These are phyloP conservation scores for Coregonus suidteri DNA, from an alignment of 2,797 vertebrate species.

Conservation along the genomic window DNA sequence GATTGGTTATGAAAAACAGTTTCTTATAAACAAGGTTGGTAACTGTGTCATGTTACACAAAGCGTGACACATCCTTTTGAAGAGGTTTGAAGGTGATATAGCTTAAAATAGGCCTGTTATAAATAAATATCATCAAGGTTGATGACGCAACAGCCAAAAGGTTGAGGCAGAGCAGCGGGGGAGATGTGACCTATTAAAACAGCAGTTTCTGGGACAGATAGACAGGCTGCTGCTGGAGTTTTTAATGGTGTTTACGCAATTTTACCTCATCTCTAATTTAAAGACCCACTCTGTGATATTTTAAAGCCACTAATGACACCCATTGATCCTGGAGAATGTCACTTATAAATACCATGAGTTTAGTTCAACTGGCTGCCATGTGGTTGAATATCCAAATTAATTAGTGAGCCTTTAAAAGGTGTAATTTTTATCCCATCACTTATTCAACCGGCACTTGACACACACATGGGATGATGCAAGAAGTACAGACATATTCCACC, in stretches of 20 bases:
- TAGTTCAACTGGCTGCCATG: not conserved
- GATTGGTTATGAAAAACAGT: not conserved
- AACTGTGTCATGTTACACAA: not conserved
- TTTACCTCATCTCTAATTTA: slow-evolving; percentile 1
- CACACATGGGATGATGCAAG: not conserved
- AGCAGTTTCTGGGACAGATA: not conserved
- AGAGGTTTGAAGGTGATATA: not conserved
- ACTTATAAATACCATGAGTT: not conserved
- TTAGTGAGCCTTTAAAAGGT: not conserved
- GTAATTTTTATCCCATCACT: not conserved
- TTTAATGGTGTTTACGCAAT: not conserved
- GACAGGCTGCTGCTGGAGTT: not conserved
- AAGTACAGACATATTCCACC: no score
- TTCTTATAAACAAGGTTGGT: not conserved
- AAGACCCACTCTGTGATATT: not conserved
- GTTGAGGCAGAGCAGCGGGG: not conserved
- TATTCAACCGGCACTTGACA: not conserved
- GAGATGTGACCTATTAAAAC: not conserved
- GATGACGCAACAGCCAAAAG: not conserved
- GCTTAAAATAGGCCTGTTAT: not conserved
- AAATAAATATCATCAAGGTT: not conserved
- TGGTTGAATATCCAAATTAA: not conserved
- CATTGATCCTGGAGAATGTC: not conserved
- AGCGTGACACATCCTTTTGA: not conserved
- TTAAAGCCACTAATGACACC: not conserved